A percentile compares a stretch with the other conserved stretches of the same genome.
phyloP scores from a whole-genome alignment of 2,888 invertebrate genomes.

The Quadriops clusia region DNA sequence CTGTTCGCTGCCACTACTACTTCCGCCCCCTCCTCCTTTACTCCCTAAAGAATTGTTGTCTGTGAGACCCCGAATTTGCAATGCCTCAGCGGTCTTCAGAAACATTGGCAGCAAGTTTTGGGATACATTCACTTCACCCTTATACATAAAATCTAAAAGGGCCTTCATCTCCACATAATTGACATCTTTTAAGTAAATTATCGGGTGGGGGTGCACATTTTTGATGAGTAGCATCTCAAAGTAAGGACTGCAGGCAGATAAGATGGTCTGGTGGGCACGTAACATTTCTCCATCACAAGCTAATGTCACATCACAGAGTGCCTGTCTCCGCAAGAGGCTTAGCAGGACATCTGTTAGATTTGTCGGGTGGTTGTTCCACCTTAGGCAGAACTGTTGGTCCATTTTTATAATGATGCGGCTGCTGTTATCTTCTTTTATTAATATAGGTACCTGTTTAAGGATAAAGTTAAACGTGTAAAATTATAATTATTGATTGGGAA shows the following conservation, averaged over 20 bases:
- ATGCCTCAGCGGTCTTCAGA: conserved; percentile 82
- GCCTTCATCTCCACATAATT: conserved; percentile 82
- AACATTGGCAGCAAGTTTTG: conserved; percentile 84
- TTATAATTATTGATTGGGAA: conserved; percentile 1
- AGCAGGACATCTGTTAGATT: conserved; percentile 84
- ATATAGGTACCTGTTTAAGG: conserved; percentile 12
- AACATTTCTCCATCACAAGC: conserved; percentile 84
- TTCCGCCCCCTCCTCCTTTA: conserved; percentile 27
- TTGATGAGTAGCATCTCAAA: conserved; percentile 85
- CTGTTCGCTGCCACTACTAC: conserved; percentile 21
- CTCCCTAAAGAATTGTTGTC: conserved; percentile 61
- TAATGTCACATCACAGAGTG: conserved; percentile 84
- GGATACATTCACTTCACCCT: conserved; percentile 68
- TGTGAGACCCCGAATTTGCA: conserved; percentile 81
- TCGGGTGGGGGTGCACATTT: conserved; percentile 81
- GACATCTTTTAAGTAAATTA: conserved; percentile 88
- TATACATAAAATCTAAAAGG: conserved; percentile 86
- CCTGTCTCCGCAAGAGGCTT: conserved; percentile 76
- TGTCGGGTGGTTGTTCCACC: conserved; percentile 90
- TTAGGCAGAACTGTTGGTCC: conserved; percentile 81
- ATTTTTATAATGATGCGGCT: conserved; percentile 8
- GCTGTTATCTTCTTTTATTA: conserved; percentile 5
- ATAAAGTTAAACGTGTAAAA: conserved; percentile 2
- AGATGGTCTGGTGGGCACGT: conserved; percentile 86
- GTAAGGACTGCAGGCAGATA: conserved; percentile 89